Evolutionary conservation across 2,113 vertebrate genomes (phyloP).

Genomic region (Peromyscus polionotus): DNA sequence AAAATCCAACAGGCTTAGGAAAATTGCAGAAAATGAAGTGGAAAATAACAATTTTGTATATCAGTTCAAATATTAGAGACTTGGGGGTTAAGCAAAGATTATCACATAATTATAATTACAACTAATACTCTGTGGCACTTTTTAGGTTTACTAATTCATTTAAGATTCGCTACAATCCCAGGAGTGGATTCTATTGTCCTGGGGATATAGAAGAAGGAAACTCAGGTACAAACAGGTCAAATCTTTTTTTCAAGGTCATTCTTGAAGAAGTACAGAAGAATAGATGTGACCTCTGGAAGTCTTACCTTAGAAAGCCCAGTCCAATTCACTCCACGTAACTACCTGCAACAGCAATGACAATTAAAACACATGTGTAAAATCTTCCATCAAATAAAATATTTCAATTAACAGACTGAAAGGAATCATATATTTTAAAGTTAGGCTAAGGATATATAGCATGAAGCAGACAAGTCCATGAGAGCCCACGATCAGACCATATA

Average conservation of each 20-base stretch:
- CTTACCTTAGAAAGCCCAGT: neutral
- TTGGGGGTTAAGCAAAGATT: neutral
- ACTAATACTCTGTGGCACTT: neutral
- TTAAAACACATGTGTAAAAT: neutral
- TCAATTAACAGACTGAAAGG: neutral
- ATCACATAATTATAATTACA: neutral
- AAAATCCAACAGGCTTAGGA: neutral
- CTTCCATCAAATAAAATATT: neutral
- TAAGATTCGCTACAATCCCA: neutral
- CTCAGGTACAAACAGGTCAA: neutral
- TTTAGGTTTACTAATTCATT: neutral
- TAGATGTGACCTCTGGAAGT: neutral
- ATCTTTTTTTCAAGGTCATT: neutral
- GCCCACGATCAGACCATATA: rapidly evolving
- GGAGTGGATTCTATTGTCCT: neutral
- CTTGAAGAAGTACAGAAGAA: neutral
- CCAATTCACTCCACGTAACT: neutral
- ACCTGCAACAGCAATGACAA: neutral
- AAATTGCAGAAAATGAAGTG: slow-evolving; percentile 43
- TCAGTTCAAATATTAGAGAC: neutral
- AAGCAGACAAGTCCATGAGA: neutral
- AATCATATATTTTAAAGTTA: neutral
- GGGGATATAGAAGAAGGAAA: neutral
- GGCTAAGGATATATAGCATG: rapidly evolving
- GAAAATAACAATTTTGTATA: neutral